Evolutionary conservation across 2,113 vertebrate genomes (phyloP), one percentile per base, ranked within the genome.

Genomic region (Hippocampus zosterae): DNA sequence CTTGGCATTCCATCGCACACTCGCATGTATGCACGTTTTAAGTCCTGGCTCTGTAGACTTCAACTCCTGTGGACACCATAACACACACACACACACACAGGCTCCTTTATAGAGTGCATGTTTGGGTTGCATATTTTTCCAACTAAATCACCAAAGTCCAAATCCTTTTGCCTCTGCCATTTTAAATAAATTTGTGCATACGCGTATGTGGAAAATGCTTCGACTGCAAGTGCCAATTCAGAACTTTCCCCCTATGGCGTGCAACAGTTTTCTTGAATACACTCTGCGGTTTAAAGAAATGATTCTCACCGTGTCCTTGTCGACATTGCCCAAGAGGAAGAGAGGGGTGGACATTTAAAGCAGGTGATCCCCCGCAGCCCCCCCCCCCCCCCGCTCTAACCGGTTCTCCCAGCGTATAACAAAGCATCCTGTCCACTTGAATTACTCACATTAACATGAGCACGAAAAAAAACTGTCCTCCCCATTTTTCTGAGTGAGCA

Each of bases 401-500:
- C 55, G 33, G 25, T 81, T 72, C 85, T 71, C 84, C 81, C 83
- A 72, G 77, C 76, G 76, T 80, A 23, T 21, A 82, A 87, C 86
- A 90, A 89, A 90, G 84, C 81, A 83, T 68, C 85, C 71, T 91
- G 88, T 90, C 88, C 84, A 84, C 83, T 89, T 88, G 85, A 79
- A 90, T 90, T 90, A 90, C 80, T 88, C 87, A 87, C 89, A 88
- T 90, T 90, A 89, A 84, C 44, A 68, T 87, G 86, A 88, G 81
- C 86, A 88, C 85, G 85, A 85, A 88, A 87, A 88, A 87, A 81
- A 85, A 75, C 83, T 71, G 75, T 15, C 7, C 82, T 79, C 64
- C 67, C 67, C 73, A 70, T 73, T 69, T 18, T 70, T 53, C 71
- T 69, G 76, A 72, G 78, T 69, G 57, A 23, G 72, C 50, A 53